Evolutionary conservation across 2,888 invertebrate genomes (phyloP), one percentile per base, ranked within the genome.

Genomic region (Horisme vitalbata): DNA sequence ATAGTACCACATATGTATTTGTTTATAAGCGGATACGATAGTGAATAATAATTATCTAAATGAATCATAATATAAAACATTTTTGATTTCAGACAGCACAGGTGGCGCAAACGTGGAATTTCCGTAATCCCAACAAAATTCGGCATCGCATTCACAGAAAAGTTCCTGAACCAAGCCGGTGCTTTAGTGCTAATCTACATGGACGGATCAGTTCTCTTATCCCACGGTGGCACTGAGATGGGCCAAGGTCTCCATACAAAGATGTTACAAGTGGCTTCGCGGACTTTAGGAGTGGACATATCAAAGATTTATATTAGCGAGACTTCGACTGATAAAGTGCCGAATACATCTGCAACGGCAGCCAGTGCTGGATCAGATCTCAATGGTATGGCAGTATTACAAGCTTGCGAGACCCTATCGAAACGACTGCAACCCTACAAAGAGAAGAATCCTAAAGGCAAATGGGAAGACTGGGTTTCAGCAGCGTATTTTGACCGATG

Each of bases 191-290:
- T 96, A 27, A 91, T 97, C n/a, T 97, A 98, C 71, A 90, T 90
- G 0, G 96, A 96, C 77, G 98, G 97, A 1, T 96, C 97, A 0
- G 96, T 99, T 2, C 88, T 98, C 7, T 65, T 99, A 10, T 93
- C 95, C 0, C 97, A 97, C 72, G 97, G 97, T 20, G 98, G 98
- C n/a, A 95, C 95, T 5, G 99, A 99, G 91, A 98, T 99, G 95
- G 99, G 99, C 0, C 99, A 99, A 86, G 99, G 99, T 1, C 87
- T 99, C 3, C 96, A 98, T 73, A 99, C 97, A 0, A 99, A 99
- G 90, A 97, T 98, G 95, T 94, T 97, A 39, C 98, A 98, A 92
- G 94, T 97, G 7, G 96, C 96, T 2, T 94, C 96, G 30, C 90
- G 94, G 52, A 91, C 91, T 0, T 83, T 97, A 8, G 93, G 91